These are phyloP conservation scores for Channa maculata DNA, from an alignment of 2,113 vertebrate species.

Conservation along the genomic window DNA sequence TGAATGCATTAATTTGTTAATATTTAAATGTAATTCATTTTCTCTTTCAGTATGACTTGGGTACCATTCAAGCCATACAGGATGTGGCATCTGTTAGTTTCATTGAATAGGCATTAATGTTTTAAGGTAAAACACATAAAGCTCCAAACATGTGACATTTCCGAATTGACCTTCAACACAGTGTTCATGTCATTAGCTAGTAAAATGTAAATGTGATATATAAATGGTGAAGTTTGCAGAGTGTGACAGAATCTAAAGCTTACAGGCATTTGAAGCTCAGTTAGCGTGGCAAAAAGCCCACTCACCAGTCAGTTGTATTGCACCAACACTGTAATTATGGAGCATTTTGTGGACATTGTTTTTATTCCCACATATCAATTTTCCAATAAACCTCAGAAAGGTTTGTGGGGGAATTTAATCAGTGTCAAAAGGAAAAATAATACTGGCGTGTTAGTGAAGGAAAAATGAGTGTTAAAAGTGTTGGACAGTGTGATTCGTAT, in stretches of 20 bases:
- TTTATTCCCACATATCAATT: constrained; percentile 69
- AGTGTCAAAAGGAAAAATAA: constrained; percentile 59
- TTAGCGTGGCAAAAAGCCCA: constrained; percentile 12
- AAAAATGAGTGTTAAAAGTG: constrained; percentile 23
- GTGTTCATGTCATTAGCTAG: background rate
- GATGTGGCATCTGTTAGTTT: background rate
- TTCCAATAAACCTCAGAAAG: constrained; percentile 71
- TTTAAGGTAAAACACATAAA: background rate
- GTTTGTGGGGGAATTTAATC: constrained; percentile 57
- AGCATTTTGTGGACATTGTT: constrained; percentile 57
- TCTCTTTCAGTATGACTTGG: too few relatives aligned
- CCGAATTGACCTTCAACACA: background rate
- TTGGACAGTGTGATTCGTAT: constrained; percentile 16
- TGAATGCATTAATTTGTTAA: background rate
- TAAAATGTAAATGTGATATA: constrained; percentile 15
- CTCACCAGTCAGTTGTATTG: constrained; percentile 38
- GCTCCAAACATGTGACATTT: constrained; percentile 11
- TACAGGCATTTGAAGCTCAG: constrained; percentile 9
- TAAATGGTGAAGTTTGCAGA: constrained; percentile 2
- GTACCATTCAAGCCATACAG: too few relatives aligned
- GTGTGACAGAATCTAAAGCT: constrained; percentile 2
- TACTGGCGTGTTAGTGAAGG: constrained; percentile 13
- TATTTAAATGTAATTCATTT: too few relatives aligned
- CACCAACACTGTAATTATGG: constrained; percentile 65
- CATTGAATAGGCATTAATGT: background rate